phyloP scores from a whole-genome alignment of 2,888 invertebrate species.

The Gerris lacustris region DNA sequence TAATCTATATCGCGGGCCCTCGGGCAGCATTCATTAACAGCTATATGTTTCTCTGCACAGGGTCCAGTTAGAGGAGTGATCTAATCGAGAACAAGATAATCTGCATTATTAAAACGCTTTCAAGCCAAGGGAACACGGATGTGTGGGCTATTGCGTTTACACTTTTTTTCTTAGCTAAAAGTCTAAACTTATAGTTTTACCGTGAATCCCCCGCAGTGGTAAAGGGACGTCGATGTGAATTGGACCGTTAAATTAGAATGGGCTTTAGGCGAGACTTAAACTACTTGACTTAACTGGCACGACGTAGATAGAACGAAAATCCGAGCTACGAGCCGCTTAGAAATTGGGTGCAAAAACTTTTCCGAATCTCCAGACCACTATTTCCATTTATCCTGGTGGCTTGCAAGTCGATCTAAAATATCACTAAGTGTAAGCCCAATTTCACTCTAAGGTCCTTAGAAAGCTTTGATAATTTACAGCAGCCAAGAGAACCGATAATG shows the following conservation, averaged over 20 bases:
- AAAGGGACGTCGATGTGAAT: neutral
- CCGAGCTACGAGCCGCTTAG: neutral
- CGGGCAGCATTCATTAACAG: no score
- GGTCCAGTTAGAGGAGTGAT: no score
- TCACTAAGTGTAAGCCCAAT: neutral
- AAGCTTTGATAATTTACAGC: neutral
- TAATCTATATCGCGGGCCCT: no score
- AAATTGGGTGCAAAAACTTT: neutral
- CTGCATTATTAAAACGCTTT: no score
- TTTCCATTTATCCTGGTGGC: neutral
- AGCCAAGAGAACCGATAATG: neutral
- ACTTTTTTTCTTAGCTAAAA: no score
- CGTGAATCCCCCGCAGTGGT: no score
- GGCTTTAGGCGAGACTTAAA: neutral
- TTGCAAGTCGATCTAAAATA: neutral
- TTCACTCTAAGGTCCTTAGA: neutral
- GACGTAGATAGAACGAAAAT: neutral
- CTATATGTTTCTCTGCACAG: no score
- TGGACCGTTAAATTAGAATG: constrained; percentile 5
- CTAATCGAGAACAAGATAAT: no score
- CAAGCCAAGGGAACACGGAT: no score
- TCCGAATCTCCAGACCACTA: neutral
- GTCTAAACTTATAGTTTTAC: no score
- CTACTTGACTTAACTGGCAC: neutral
- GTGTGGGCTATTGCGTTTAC: no score